Evolutionary conservation across 2,113 vertebrate species (phyloP).

Genomic region (Xyrauchen texanus): DNA sequence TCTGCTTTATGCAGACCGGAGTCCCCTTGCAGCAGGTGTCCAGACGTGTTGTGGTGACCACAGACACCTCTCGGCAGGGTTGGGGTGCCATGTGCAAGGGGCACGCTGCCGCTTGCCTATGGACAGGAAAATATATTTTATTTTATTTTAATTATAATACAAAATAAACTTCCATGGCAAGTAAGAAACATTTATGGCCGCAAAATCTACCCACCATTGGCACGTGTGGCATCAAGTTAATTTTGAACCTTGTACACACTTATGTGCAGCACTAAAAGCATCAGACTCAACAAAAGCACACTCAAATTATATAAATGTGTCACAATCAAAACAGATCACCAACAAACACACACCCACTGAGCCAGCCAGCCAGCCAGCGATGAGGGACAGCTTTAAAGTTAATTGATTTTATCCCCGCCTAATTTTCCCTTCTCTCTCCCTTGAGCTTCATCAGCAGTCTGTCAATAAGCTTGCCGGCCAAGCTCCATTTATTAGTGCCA

Average conservation of each 20-base stretch:
- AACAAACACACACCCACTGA: constrained; percentile 39
- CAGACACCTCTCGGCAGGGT: too few species aligned
- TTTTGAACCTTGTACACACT: too few species aligned
- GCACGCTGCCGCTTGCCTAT: too few species aligned
- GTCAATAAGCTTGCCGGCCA: constrained; percentile 72
- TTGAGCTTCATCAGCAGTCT: constrained; percentile 73
- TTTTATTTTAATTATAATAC: not conserved
- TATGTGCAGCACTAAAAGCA: not conserved
- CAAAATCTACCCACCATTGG: too few species aligned
- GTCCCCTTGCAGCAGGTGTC: too few species aligned
- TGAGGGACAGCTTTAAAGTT: constrained; percentile 71
- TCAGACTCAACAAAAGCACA: not conserved
- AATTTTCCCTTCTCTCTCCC: constrained; percentile 68
- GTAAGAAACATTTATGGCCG: too few species aligned
- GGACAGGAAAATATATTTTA: not conserved
- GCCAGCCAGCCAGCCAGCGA: constrained; percentile 55
- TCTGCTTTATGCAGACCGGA: too few species aligned
- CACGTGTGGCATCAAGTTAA: too few species aligned
- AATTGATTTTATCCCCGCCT: constrained; percentile 77
- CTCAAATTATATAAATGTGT: constrained; percentile 7
- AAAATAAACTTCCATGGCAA: not conserved
- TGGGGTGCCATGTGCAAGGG: too few species aligned
- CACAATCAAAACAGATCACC: constrained; percentile 9
- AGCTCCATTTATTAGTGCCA: constrained; percentile 71
- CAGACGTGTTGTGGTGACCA: too few species aligned